Conservation (phyloP, 2,888 invertebrate genomes). For the Lapara coniferarum region DNA sequence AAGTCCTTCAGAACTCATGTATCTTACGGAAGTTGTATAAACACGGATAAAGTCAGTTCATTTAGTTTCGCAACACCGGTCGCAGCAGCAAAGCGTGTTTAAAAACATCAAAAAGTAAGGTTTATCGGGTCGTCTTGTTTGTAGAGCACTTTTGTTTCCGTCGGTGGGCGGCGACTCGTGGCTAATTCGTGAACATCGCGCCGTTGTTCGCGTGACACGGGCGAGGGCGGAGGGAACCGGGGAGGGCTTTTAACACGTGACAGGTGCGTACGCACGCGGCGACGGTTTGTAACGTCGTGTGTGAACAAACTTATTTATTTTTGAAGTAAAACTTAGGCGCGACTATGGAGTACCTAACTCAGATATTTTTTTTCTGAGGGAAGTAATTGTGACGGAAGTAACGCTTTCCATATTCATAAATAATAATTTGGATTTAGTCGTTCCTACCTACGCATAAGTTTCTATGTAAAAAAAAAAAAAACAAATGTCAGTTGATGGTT, state of each 20-base stretch:
- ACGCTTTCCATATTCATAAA: no score
- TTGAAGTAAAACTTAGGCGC: no score
- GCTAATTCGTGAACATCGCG: conserved; percentile 42
- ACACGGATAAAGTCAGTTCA: no score
- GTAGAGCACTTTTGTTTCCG: conserved; percentile 31
- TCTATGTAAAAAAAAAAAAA: no score
- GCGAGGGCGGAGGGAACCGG: neutral
- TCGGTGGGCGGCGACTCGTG: conserved; percentile 43
- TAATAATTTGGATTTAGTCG: no score
- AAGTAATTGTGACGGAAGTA: no score
- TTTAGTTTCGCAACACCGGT: neutral
- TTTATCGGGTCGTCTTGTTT: conserved; percentile 27
- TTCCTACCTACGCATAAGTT: no score
- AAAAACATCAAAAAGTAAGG: conserved; percentile 19
- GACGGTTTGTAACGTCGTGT: conserved; percentile 14
- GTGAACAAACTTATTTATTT: neutral
- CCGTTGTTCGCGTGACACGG: neutral
- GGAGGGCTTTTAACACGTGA: conserved; percentile 31
- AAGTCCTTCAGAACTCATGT: neutral
- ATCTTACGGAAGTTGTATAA: neutral
- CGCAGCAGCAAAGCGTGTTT: neutral
- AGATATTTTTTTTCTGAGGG: no score
- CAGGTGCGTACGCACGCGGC: conserved; percentile 33
- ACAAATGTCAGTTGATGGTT: no score
- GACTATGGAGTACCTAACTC: no score